A percentile compares a stretch with the other conserved stretches of the same genome.
Conservation (phyloP, 2,113 vertebrate genomes). For the Eretmodus cyanostictus region DNA sequence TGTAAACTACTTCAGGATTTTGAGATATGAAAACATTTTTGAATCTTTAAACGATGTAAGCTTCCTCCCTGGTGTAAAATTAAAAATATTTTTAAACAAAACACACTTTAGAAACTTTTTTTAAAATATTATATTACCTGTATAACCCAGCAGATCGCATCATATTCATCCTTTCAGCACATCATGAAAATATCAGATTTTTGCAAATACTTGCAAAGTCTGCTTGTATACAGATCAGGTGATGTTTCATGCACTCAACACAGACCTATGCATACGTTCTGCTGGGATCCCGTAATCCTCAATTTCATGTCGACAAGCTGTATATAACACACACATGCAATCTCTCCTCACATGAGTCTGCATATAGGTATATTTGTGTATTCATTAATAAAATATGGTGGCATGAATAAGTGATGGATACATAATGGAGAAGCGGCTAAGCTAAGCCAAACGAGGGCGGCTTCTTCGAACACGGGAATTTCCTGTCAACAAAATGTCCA, state of each 20-base stretch:
- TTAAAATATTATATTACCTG: accelerated
- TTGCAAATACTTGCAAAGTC: neutral
- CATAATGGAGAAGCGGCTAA: slow-evolving; percentile 56
- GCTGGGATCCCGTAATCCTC: neutral
- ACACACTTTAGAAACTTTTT: neutral
- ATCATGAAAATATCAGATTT: neutral
- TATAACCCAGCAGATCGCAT: neutral
- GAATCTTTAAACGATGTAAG: neutral
- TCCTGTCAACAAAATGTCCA: slow-evolving; percentile 22
- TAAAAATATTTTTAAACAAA: neutral
- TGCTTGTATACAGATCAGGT: accelerated
- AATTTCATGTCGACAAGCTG: neutral
- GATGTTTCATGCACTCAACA: neutral
- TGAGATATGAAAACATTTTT: neutral
- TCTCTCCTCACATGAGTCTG: slow-evolving; percentile 31
- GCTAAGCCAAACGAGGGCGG: neutral
- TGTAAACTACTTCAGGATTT: neutral
- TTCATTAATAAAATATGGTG: slow-evolving; percentile 63
- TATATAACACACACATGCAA: slow-evolving; percentile 2
- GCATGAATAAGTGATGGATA: slow-evolving; percentile 63
- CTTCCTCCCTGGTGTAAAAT: neutral
- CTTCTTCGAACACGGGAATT: slow-evolving; percentile 22
- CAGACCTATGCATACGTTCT: neutral
- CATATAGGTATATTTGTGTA: neutral
- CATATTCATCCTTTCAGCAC: neutral